A percentile compares a stretch with the other conserved stretches of the same genome.
These are phyloP conservation scores for western clawed frog (Xenopus tropicalis) DNA, from an alignment of 2,113 vertebrate species.

Conservation along the genomic window DNA sequence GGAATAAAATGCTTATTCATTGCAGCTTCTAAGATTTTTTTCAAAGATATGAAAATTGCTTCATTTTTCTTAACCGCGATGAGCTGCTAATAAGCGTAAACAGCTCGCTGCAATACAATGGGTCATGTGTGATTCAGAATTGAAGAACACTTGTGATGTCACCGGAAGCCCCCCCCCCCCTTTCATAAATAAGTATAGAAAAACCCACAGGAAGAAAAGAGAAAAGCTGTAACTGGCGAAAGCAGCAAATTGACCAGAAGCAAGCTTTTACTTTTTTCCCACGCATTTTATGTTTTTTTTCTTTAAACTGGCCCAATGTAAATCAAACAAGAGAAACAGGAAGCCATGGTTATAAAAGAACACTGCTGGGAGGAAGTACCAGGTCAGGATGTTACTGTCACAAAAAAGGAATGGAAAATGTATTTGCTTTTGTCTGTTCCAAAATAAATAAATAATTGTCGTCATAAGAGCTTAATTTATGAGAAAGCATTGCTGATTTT, in stretches of 20 bases:
- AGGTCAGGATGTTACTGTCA: slow-evolving; percentile 38
- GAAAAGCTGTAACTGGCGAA: slow-evolving; percentile 46
- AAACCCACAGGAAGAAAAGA: slow-evolving; percentile 50
- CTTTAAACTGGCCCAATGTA: slow-evolving; percentile 23
- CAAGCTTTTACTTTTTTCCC: slow-evolving; percentile 60
- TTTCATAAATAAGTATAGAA: slow-evolving; percentile 50
- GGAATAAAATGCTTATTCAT: background rate
- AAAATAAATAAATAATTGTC: too few species aligned
- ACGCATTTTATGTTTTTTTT: slow-evolving; percentile 49
- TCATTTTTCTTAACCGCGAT: background rate
- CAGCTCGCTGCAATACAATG: background rate
- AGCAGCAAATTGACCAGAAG: slow-evolving; percentile 35
- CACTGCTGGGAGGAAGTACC: background rate
- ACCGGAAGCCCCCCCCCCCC: slow-evolving; percentile 54
- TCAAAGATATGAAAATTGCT: background rate
- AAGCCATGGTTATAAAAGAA: slow-evolving; percentile 21
- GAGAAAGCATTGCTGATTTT: too few species aligned
- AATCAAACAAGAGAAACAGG: slow-evolving; percentile 44
- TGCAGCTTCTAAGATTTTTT: background rate
- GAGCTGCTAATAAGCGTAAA: background rate
- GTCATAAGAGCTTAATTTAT: too few species aligned
- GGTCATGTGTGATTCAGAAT: slow-evolving; percentile 23
- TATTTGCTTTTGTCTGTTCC: slow-evolving; percentile 33
- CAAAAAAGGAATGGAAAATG: slow-evolving; percentile 27
- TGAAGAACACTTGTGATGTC: slow-evolving; percentile 56